Percentiles rank a stretch among this genome's conserved stretches.
phyloP scores from a whole-genome alignment of 2,888 invertebrate species.

The Ichneumoninae sp. region DNA sequence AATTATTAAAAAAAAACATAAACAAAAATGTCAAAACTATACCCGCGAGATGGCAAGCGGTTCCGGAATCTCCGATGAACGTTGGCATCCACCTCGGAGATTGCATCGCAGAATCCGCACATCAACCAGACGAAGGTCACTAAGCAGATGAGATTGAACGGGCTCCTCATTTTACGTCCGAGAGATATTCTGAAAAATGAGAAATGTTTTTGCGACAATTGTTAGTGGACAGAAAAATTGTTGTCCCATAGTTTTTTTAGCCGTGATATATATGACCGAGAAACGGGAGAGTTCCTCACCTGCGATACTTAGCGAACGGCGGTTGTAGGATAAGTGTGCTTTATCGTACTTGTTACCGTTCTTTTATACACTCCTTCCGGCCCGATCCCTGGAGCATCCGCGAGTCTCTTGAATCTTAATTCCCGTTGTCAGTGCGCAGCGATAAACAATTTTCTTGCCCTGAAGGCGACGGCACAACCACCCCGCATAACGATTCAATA shows the following conservation, averaged over 20 bases:
- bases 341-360: slow-evolving; percentile 32
- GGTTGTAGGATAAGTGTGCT: slow-evolving; percentile 57
- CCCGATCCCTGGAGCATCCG: slow-evolving; percentile 54
- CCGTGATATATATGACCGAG: not conserved
- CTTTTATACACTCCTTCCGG: slow-evolving; percentile 72
- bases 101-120: slow-evolving; percentile 69
- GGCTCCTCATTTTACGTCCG: slow-evolving; percentile 69
- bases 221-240: not conserved
- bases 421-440: slow-evolving; percentile 63
- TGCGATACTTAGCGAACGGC: slow-evolving; percentile 52
- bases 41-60: slow-evolving; percentile 56
- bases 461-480: slow-evolving; percentile 28
- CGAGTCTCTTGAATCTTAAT: slow-evolving; percentile 77
- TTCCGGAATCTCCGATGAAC: slow-evolving; percentile 69
- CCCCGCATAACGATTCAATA: slow-evolving; percentile 71
- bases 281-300: slow-evolving; percentile 46
- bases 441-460: slow-evolving; percentile 77
- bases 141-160: slow-evolving; percentile 66
- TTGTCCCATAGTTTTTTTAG: not conserved
- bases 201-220: slow-evolving; percentile 14
- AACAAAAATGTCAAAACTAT: slow-evolving; percentile 2
- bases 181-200: not conserved
- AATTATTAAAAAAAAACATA: not conserved
- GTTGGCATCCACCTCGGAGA: slow-evolving; percentile 68
- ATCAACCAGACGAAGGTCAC: slow-evolving; percentile 71